Evolutionary conservation across 2,888 invertebrate species (phyloP), one percentile per base, ranked within the genome.

Genomic region (Dynastes grantii): DNA sequence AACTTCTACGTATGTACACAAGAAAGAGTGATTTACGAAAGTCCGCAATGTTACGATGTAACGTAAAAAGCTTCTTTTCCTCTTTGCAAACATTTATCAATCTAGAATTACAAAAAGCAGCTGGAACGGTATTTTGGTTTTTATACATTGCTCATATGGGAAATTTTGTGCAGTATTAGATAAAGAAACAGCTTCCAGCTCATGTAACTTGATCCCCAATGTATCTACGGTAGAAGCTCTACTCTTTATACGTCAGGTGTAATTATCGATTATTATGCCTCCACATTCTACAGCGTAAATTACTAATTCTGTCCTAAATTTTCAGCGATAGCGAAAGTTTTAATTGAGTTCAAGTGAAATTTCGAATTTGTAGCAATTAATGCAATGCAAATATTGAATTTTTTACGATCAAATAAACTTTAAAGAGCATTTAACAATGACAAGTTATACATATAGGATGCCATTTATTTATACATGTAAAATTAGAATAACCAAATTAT

Each of bases 301-400:
- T 58, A 9, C 49, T 63, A 40, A 71, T 71, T 71, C 3, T 37
- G 55, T 71, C 40, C 58, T 37, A 45, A 71, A 40, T 55, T 58
- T 71, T 37, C 11, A 58, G 16, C 58, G 55, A 71, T 58, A 58
- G 32, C 32, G 58, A 71, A 71, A 71, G 71, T 71, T 71, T 37
- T 55, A 71, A 55, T 45, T 51, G 68, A 49, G 45, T 68, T 49
- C 16, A 51, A 51, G 49, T 37, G 49, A 58, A 71, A 40, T 58
- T 55, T 71, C 9, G 40, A 37, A 40, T 40, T 55, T 71, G 55
- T 71, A 37, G 37, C n/a, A 32, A 55, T 71, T 71, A 71, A 40
- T 71, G 32, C 37, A 71, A 71, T 71, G n/a, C 8, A 58, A n/a
- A 40, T 55, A 11, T 51, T 51, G 22, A 53, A 51, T 53, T 51